phyloP scores from a whole-genome alignment of 2,113 vertebrate genomes.

The Leptobrachium ailaonicum region DNA sequence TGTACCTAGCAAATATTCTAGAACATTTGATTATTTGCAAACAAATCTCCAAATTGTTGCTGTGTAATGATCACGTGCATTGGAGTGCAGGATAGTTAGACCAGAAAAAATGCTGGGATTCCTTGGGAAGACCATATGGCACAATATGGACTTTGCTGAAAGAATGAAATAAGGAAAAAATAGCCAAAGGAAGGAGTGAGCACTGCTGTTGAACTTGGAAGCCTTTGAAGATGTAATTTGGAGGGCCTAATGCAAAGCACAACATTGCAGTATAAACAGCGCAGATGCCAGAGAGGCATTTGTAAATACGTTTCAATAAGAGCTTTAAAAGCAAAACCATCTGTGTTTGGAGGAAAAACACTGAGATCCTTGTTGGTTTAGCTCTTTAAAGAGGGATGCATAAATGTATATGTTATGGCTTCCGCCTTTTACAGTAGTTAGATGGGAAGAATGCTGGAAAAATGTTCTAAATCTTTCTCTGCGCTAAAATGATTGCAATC shows the following conservation, averaged over 20 bases:
- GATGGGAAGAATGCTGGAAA: constrained; percentile 40
- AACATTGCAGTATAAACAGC: constrained; percentile 46
- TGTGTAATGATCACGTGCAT: no score
- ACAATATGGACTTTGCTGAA: constrained; percentile 18
- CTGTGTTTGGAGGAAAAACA: constrained; percentile 25
- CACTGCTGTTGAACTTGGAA: constrained; percentile 51
- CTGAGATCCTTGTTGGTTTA: constrained; percentile 50
- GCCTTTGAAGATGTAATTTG: constrained; percentile 62
- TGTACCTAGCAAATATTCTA: no score
- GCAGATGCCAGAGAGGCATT: background rate
- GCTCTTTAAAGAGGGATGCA: constrained; percentile 47
- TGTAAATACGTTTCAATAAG: constrained; percentile 38
- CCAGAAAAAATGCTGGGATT: constrained; percentile 1
- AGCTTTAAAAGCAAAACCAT: constrained; percentile 51
- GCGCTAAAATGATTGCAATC: constrained; percentile 44
- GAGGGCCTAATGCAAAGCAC: constrained; percentile 59
- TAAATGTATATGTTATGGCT: constrained; percentile 50
- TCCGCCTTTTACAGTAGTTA: constrained; percentile 50
- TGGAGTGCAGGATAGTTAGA: background rate
- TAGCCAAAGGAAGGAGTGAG: constrained; percentile 28
- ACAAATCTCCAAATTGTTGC: no score
- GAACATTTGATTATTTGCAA: no score
- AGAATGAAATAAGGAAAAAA: constrained; percentile 16
- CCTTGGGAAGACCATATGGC: constrained; percentile 19
- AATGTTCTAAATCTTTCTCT: constrained; percentile 33